These are phyloP conservation scores for Maccullochella peelii DNA, from an alignment of 2,113 vertebrate species.

Conservation along the genomic window DNA sequence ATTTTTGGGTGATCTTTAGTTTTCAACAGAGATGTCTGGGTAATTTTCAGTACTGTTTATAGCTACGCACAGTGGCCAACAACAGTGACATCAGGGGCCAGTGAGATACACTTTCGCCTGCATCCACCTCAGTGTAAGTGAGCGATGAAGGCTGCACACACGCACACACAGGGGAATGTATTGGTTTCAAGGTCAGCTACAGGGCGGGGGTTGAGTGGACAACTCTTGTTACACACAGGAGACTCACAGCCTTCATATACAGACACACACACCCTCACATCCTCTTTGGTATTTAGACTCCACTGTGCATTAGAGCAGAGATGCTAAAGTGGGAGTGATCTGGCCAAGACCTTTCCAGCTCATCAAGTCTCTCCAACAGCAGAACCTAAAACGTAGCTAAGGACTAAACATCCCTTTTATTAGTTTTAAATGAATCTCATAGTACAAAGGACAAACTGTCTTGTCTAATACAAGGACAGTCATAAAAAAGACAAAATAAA, in stretches of 20 bases:
- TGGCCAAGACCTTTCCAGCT: constrained; percentile 20
- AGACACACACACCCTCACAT: background rate
- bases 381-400: background rate
- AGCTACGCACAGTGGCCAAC: background rate
- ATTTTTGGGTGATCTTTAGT: background rate
- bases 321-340: constrained; percentile 3
- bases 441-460: background rate
- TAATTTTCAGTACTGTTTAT: background rate
- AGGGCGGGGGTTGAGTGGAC: constrained; percentile 56
- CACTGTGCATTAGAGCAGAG: constrained; percentile 27
- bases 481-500: background rate
- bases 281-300: constrained; percentile 31
- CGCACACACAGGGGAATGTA: constrained; percentile 31
- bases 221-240: constrained; percentile 74
- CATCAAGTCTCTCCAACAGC: constrained; percentile 7
- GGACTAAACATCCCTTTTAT: background rate
- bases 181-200: constrained; percentile 77
- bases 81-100: constrained; percentile 15
- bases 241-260: constrained; percentile 22
- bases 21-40: background rate
- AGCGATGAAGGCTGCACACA: constrained; percentile 41
- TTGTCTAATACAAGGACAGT: background rate
- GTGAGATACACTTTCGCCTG: constrained; percentile 28
- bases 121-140: constrained; percentile 29
- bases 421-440: background rate